Base-by-base conservation (phyloP, 2,888 invertebrate genomes). In the Callimorpha dominula region DNA sequence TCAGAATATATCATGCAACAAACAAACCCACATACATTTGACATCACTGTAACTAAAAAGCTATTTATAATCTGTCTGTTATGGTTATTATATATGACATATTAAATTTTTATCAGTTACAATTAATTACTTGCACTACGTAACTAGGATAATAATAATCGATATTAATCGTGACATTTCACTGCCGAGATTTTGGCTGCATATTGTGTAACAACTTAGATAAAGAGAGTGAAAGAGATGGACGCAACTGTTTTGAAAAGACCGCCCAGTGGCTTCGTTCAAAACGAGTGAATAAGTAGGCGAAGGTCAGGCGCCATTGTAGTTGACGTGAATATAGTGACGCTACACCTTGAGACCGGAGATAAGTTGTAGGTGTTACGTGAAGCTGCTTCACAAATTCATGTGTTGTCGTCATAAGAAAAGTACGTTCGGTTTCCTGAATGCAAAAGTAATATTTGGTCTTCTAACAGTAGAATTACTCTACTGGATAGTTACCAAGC, bases 271-370 rank as follows among this genome's bases (percentile, higher is more conserved):
- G 88, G 89, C 89, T n/a, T 91, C 91, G 94, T 91, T 93, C 81
- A 92, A 89, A 94, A 89, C 91, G 93, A 94, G 88, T 90, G 93
- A 83, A 82, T 94, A 95, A 93, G 92, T 95, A 92, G 95, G 95
- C 92, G 93, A 95, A 95, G 95, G 95, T 94, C 92, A 90, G 79
- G 75, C 90, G 91, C 93, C 92, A 94, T 94, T 94, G 94, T 94
- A 88, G 89, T 90, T 89, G 87, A 88, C 90, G 89, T 87, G 89
- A 89, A 87, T 86, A 87, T 86, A 86, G 86, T 92, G 93, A 93
- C 93, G 92, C 90, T 87, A 89, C 88, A 86, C 87, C 87, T 87
- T 82, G 84, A 86, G 82, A 79, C 80, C 78, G 80, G 77, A 87
- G 87, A 91, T 91, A 91, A 89, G 88, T 85, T 80, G 82, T 72